Base-by-base conservation (phyloP, 64 coral and sea anemone genomes). In the Platygyra sinensis region DNA sequence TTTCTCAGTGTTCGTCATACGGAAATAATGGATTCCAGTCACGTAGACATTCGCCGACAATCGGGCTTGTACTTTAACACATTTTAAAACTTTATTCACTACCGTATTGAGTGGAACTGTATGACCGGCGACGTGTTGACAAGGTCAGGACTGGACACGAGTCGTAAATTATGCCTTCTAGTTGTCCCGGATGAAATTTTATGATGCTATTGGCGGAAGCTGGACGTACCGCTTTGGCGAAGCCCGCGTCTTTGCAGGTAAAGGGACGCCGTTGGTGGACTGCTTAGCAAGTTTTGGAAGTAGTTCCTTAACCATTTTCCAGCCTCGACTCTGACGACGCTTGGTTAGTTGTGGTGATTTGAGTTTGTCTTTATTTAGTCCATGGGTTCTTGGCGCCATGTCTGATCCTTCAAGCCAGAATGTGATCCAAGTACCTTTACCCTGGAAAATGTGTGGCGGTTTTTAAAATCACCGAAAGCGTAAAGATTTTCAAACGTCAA, bases 351-450 rank as follows among this genome's bases (percentile, higher is more conserved):
- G 49, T 15, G 30, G 67, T 83, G 52, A 13, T 5, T 10, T 38
- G 18, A n/a, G 36, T 12, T 71, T 85, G 36, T 85, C 81, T 85
- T 85, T 85, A 22, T 85, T 63, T 2, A 12, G 62, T 51, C 62
- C 69, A 50, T 74, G 78, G 10, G 31, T 67, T 10, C 28, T 78
- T 54, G 82, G 62, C 18, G 42, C 10, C 54, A 69, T 22, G 14
- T 30, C 25, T 49, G 90, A 86, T 74, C 90, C 90, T 60, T 86
- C 71, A 5, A 92, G 74, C 90, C 90, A 92, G n/a, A 77, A 92
- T 42, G 90, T 92, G 76, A 86, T 92, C 90, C 90, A 92, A 0
- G 90, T 92, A 50, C 90, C 90, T 74, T 92, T 92, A 20, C 90
- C 90, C 90, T 92, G 50, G 51, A 71, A 69, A 69, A 19, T n/a